phyloP scores from a whole-genome alignment of 1,140 invertebrate species.

The Anastrepha obliqua region DNA sequence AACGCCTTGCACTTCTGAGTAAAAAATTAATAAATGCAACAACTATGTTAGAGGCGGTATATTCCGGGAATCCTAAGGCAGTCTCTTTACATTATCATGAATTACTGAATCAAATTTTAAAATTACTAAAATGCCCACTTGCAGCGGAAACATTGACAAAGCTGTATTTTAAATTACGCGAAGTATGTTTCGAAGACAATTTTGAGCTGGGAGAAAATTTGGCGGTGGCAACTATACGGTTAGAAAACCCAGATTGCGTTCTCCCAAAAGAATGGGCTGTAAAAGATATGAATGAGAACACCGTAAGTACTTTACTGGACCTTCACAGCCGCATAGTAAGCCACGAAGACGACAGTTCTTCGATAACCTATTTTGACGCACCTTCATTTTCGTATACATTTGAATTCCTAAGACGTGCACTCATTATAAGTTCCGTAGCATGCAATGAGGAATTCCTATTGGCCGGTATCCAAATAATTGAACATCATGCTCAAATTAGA shows the following conservation, averaged over 20 bases:
- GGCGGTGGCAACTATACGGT: slow-evolving; percentile 81
- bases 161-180: slow-evolving; percentile 78
- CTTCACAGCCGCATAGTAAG: slow-evolving; percentile 57
- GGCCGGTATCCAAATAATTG: slow-evolving; percentile 82
- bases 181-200: slow-evolving; percentile 76
- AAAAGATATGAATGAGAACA: slow-evolving; percentile 78
- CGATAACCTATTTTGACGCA: slow-evolving; percentile 66
- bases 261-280: slow-evolving; percentile 86
- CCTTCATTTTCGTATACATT: slow-evolving; percentile 90
- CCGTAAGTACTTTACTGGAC: slow-evolving; percentile 59
- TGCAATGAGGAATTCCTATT: slow-evolving; percentile 79
- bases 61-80: slow-evolving; percentile 78
- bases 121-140: slow-evolving; percentile 81
- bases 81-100: slow-evolving; percentile 80
- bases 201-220: slow-evolving; percentile 77
- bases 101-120: slow-evolving; percentile 79
- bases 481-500: slow-evolving; percentile 82
- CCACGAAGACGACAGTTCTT: neutral
- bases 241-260: slow-evolving; percentile 86
- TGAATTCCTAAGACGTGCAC: slow-evolving; percentile 83
- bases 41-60: slow-evolving; percentile 79
- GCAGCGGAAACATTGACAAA: slow-evolving; percentile 80
- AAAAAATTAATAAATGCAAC: slow-evolving; percentile 79
- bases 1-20: slow-evolving; percentile 77
- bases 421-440: slow-evolving; percentile 74